Evolutionary conservation across 2,888 invertebrate genomes (phyloP), one percentile per base, ranked within the genome.

Genomic region (Dione vanillae): DNA sequence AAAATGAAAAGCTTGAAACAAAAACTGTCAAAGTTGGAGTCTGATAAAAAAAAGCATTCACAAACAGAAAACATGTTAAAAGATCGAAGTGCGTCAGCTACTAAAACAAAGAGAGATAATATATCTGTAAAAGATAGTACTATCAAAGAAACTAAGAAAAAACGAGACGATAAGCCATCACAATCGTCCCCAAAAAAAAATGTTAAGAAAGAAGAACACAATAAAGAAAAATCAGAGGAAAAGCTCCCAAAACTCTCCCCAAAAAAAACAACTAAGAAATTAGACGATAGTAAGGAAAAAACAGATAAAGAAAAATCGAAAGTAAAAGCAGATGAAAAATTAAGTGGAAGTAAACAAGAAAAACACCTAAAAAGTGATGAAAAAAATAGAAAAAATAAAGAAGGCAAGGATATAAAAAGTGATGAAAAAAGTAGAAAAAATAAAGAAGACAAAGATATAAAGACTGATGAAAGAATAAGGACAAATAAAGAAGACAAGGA

Each of bases 211-310:
- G 52, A 19, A 16, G 49, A 41, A 58, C 51, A 69, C 49, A 58
- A 70, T 58, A 66, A 73, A 75, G 67, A 54, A 65, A 74, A 70
- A 59, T 58, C 49, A 47, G 73, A 80, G 73, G 74, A 78, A 72
- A 68, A 74, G 51, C 12, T 0, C 10, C 37, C 37, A 56, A n/a
- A 16, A 37, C 16, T 37, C 6, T 56, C 56, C 6, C 54, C 56
- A 73, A 73, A 52, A 68, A 65, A 51, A 45, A 3, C 10, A 49
- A 40, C 54, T 6, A 27, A 52, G 54, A 67, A 65, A 51, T 56
- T 70, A n/a, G 37, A 43, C 41, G 67, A 70, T 16, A 49, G 54
- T 47, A 59, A 65, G 41, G 69, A 69, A 58, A 56, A 67, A 56
- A 19, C 61, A 52, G 75, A 47, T 72, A 77, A 65, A 69, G 52